A percentile compares a stretch with the other conserved stretches of the same genome.
Conservation (phyloP, 2,113 vertebrate genomes). For the Ginglymostoma cirratum region DNA sequence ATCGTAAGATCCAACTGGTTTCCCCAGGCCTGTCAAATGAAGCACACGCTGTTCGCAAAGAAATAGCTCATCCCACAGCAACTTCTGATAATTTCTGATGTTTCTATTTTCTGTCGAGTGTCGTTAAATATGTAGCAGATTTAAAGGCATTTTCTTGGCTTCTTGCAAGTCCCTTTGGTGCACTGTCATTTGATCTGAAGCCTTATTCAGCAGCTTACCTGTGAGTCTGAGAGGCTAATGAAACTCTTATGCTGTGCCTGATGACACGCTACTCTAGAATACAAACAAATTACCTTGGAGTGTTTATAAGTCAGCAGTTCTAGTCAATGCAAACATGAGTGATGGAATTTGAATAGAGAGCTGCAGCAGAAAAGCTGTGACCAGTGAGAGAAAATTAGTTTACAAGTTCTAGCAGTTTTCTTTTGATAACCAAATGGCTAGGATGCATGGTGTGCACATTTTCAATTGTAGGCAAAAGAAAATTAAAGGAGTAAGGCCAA, state of each 20-base stretch:
- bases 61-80: background rate
- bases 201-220: constrained; percentile 11
- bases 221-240: background rate
- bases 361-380: background rate
- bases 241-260: background rate
- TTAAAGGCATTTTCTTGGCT: background rate
- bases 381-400: background rate
- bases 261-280: background rate
- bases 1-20: background rate
- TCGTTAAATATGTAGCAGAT: background rate
- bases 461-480: background rate
- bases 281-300: background rate
- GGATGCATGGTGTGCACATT: too few relatives aligned
- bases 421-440: background rate
- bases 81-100: constrained; percentile 5
- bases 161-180: background rate
- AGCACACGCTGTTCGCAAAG: background rate
- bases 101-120: constrained; percentile 15
- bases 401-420: background rate
- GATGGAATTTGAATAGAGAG: background rate
- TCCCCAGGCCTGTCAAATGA: background rate
- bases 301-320: background rate
- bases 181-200: background rate
- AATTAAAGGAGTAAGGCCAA: background rate
- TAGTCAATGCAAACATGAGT: background rate